Conservation (phyloP, 2,888 invertebrate genomes). For the Aelia acuminata region DNA sequence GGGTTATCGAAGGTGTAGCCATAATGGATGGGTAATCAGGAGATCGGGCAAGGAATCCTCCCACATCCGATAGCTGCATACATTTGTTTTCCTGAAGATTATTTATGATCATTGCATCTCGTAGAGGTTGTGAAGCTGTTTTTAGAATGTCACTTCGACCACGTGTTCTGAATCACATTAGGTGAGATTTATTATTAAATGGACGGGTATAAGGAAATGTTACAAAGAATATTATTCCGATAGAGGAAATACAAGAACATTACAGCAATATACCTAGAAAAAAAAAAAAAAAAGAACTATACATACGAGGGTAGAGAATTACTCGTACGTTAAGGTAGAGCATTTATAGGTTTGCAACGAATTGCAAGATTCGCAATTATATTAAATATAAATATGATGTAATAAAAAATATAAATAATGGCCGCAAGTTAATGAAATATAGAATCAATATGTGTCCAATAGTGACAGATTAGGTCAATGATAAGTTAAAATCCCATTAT, state of each 20-base stretch:
- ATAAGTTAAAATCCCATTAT: no score
- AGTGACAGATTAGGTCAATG: no score
- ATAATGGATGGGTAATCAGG: background rate
- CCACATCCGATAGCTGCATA: conserved; percentile 11
- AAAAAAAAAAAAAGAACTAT: no score
- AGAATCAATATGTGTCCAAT: no score
- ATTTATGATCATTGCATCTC: conserved; percentile 6
- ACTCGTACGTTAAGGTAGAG: no score
- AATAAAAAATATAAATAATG: no score
- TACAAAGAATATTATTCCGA: background rate
- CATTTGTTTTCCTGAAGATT: background rate
- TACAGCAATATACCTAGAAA: background rate
- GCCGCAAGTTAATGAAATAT: no score
- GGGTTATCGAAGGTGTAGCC: background rate
- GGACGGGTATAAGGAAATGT: background rate
- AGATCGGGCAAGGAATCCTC: background rate
- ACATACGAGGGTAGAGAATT: no score
- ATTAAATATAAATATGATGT: no score
- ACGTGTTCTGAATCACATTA: conserved; percentile 14
- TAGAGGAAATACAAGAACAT: background rate
- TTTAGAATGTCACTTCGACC: conserved; percentile 25
- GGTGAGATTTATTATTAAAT: background rate
- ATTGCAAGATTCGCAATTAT: no score
- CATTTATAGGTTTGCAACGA: no score
- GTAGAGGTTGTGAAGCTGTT: conserved; percentile 16